phyloP scores from a whole-genome alignment of 2,888 invertebrate species.

The Limnephilus rhombicus region DNA sequence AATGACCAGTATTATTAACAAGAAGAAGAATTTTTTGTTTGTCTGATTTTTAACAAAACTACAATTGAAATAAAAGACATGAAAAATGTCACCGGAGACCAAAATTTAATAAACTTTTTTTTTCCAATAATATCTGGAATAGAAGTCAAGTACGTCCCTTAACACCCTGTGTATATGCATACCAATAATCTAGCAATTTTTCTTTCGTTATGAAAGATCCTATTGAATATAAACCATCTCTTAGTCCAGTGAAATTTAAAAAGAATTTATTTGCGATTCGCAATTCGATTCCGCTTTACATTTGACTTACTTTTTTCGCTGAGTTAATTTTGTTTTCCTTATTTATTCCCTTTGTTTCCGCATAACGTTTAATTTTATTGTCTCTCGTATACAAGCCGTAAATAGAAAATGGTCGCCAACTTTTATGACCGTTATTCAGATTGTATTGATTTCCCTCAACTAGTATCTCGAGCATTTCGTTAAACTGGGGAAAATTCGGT shows the following conservation, averaged over 20 bases:
- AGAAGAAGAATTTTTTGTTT: too few species aligned
- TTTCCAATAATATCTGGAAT: too few species aligned
- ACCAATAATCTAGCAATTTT: background rate
- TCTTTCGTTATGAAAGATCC: background rate
- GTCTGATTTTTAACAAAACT: too few species aligned
- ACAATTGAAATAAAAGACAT: too few species aligned
- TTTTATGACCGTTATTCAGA: conserved; percentile 15
- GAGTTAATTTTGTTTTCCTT: background rate
- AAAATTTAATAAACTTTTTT: too few species aligned
- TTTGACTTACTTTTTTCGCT: conserved; percentile 2
- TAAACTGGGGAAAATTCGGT: background rate
- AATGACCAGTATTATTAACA: too few species aligned
- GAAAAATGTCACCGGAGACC: too few species aligned
- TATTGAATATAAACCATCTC: background rate
- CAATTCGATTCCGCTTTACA: background rate
- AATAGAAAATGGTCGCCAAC: background rate
- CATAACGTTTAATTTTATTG: background rate
- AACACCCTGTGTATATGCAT: too few species aligned
- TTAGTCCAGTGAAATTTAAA: background rate
- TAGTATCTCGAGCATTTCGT: background rate
- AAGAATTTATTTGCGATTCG: background rate
- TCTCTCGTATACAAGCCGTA: background rate
- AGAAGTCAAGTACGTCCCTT: too few species aligned
- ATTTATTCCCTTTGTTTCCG: background rate
- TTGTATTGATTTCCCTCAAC: background rate